Conservation (phyloP, 2,797 vertebrate genomes). For the Rhabdophis nuchalis region DNA sequence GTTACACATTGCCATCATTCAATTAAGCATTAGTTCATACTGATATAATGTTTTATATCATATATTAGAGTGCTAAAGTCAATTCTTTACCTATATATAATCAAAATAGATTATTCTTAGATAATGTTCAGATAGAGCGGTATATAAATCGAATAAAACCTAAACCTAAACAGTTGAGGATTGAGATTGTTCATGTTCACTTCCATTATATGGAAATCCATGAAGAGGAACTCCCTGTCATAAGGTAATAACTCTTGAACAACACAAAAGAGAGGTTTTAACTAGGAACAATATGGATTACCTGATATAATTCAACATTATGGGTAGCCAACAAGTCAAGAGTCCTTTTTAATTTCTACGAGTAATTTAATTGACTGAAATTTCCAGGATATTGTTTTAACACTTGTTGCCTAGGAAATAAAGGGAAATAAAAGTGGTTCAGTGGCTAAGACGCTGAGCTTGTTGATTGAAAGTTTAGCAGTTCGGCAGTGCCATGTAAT, state of each 20-base stretch:
- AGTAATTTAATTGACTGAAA: background rate
- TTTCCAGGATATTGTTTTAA: background rate
- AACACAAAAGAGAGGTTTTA: background rate
- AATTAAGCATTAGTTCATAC: background rate
- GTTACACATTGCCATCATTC: background rate
- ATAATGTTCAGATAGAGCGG: background rate
- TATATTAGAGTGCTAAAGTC: background rate
- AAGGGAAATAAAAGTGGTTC: background rate
- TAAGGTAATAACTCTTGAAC: background rate
- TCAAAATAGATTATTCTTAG: background rate
- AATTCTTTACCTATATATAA: background rate
- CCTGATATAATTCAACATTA: background rate
- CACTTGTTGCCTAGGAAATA: background rate
- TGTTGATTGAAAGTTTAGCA: too few species aligned
- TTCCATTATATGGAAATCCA: background rate
- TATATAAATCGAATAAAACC: too few species aligned
- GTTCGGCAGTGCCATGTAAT: too few species aligned
- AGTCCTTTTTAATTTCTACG: background rate
- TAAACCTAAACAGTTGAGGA: background rate
- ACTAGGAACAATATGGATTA: background rate
- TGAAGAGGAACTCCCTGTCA: background rate
- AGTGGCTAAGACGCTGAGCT: too few species aligned
- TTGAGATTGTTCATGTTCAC: background rate
- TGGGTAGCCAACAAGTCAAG: background rate
- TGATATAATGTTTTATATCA: background rate